Conservation (phyloP, 1,140 invertebrate species). For the Listronotus bonariensis region DNA sequence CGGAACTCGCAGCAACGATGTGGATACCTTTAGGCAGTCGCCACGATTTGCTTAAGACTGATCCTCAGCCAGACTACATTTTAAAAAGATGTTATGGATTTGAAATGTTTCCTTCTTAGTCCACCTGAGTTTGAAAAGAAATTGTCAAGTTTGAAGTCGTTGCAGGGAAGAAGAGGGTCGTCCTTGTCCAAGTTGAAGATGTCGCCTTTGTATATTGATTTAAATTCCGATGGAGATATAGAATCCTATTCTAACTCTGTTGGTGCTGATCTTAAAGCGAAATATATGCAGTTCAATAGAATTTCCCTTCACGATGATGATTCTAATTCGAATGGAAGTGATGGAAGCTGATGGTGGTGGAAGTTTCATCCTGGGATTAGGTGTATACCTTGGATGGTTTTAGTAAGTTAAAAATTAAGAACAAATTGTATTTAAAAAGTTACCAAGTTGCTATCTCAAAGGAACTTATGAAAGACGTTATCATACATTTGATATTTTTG, state of each 20-base stretch:
- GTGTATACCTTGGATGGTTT: too few relatives aligned
- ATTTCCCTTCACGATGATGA: conserved; percentile 38
- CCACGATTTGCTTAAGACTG: not conserved
- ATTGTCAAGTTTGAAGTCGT: conserved; percentile 5
- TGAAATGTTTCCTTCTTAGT: conserved; percentile 43
- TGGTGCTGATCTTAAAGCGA: not conserved
- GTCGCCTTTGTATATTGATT: conserved; percentile 1
- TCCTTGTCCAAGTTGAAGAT: not conserved
- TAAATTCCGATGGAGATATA: not conserved
- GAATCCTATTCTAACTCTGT: not conserved
- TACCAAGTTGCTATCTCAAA: too few relatives aligned
- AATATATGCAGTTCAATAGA: conserved; percentile 4
- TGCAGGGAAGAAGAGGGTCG: not conserved
- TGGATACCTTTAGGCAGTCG: not conserved
- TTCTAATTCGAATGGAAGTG: conserved; percentile 51
- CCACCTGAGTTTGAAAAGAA: conserved; percentile 15
- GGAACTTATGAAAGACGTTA: too few relatives aligned
- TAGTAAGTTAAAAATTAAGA: too few relatives aligned
- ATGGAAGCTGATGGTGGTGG: conserved; percentile 44
- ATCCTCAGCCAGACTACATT: conserved; percentile 47
- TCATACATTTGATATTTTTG: too few relatives aligned
- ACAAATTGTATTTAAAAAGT: too few relatives aligned
- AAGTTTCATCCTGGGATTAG: not conserved
- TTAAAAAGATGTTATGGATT: conserved; percentile 46
- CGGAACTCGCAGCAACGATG: conserved; percentile 68